phyloP scores from a whole-genome alignment of 2,113 vertebrate species.

The Entomyzon cyanotis region DNA sequence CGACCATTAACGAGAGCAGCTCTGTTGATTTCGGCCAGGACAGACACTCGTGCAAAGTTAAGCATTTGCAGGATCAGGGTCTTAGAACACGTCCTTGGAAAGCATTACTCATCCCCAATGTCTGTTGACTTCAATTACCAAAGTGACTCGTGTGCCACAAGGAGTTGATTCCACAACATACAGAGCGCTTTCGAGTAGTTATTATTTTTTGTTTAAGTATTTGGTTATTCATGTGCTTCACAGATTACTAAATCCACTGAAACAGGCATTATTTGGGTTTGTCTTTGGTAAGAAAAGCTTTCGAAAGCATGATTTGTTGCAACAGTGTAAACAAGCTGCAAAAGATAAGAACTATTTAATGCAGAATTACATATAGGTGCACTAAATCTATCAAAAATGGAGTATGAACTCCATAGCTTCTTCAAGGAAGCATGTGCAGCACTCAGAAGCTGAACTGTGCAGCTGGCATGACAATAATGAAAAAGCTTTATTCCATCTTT shows the following conservation, averaged over 20 bases:
- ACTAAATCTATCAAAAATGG: slow-evolving; percentile 30
- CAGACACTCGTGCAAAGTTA: not conserved
- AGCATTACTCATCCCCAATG: slow-evolving; percentile 55
- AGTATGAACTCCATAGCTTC: slow-evolving; percentile 39
- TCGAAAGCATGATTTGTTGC: not conserved
- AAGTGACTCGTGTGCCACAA: slow-evolving; percentile 12
- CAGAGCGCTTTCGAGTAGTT: not conserved
- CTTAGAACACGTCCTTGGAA: slow-evolving; percentile 59
- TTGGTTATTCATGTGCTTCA: not conserved
- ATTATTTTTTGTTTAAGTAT: slow-evolving; percentile 11
- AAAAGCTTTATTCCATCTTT: slow-evolving; percentile 36
- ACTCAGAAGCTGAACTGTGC: slow-evolving; percentile 26
- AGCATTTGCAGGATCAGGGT: slow-evolving; percentile 59
- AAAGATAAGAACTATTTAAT: not conserved
- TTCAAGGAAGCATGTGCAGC: slow-evolving; percentile 43
- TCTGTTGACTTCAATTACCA: slow-evolving; percentile 60
- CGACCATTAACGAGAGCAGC: not conserved
- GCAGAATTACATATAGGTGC: not conserved
- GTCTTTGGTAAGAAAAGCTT: not conserved
- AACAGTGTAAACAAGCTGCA: not conserved
- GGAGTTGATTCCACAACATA: slow-evolving; percentile 7
- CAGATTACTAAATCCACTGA: not conserved
- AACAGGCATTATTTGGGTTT: not conserved
- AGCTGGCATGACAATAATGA: slow-evolving; percentile 24
- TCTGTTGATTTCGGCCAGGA: not conserved